These are phyloP conservation scores for Crossoptilon crossoptilon DNA, from an alignment of 2,797 vertebrate species.

Conservation along the genomic window DNA sequence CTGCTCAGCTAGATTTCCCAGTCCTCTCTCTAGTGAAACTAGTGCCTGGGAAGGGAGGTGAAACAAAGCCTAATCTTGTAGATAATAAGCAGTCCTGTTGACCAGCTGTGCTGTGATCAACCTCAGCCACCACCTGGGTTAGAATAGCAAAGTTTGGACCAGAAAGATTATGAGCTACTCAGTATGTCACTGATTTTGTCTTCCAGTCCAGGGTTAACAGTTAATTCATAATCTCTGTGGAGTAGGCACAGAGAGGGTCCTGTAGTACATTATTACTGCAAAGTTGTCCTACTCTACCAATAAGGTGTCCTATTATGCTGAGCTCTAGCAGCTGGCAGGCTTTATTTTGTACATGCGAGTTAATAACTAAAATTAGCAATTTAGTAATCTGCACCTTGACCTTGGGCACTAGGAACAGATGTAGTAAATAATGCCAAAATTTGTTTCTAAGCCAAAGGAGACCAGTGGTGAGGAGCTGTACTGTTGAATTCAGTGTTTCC, in stretches of 20 bases:
- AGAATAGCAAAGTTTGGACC: background rate
- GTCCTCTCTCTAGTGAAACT: constrained; percentile 8
- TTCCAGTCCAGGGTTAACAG: background rate
- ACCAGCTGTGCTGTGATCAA: background rate
- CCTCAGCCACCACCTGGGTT: background rate
- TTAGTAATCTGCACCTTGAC: constrained; percentile 24
- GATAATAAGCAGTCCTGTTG: constrained; percentile 27
- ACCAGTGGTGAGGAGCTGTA: background rate
- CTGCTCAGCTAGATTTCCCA: background rate
- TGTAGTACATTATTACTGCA: background rate
- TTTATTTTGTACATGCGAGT: constrained; percentile 38
- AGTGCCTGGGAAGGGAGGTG: background rate
- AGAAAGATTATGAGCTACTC: background rate
- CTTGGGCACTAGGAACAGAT: constrained; percentile 10
- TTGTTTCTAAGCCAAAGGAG: constrained; percentile 8
- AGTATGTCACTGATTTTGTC: background rate
- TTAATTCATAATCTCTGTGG: background rate
- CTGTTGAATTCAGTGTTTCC: background rate
- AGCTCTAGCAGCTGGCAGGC: background rate
- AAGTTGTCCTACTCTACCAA: background rate
- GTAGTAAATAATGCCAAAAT: constrained; percentile 16
- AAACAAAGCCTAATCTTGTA: background rate
- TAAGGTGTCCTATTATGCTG: background rate
- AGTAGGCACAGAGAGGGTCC: background rate
- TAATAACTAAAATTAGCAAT: constrained; percentile 59